phyloP scores from a whole-genome alignment of 2,113 vertebrate genomes.

The Colius striatus region DNA sequence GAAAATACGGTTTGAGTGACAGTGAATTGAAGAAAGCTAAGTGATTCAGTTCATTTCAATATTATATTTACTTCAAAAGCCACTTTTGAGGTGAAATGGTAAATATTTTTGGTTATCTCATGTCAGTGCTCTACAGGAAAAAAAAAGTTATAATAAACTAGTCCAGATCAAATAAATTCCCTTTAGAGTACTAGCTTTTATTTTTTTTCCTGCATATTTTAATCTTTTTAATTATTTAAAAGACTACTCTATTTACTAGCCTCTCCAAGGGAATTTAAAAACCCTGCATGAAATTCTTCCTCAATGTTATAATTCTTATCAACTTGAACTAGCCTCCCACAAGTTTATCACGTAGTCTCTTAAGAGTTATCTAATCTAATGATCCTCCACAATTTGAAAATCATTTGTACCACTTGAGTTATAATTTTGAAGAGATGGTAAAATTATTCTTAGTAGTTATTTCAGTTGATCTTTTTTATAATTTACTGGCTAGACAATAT shows the following conservation, averaged over 20 bases:
- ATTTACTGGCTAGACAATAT: background rate
- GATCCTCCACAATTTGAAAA: background rate
- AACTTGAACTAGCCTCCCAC: background rate
- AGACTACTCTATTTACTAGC: background rate
- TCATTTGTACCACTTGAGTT: background rate
- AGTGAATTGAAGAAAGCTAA: background rate
- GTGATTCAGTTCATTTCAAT: background rate
- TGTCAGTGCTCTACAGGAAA: background rate
- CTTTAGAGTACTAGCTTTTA: background rate
- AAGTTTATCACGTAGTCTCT: background rate
- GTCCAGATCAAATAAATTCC: background rate
- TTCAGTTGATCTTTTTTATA: background rate
- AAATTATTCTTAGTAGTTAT: background rate
- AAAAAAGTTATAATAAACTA: background rate
- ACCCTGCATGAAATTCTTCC: background rate
- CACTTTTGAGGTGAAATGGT: background rate
- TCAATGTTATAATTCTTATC: background rate
- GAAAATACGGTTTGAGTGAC: background rate
- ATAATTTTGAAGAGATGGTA: background rate
- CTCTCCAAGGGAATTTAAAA: background rate
- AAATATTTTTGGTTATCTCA: background rate
- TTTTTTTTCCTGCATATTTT: background rate
- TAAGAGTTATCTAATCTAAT: background rate
- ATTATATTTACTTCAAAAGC: background rate
- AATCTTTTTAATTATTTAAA: background rate